Base-by-base conservation (phyloP, 2,888 invertebrate species). In the Sinhomidia bicolor region DNA sequence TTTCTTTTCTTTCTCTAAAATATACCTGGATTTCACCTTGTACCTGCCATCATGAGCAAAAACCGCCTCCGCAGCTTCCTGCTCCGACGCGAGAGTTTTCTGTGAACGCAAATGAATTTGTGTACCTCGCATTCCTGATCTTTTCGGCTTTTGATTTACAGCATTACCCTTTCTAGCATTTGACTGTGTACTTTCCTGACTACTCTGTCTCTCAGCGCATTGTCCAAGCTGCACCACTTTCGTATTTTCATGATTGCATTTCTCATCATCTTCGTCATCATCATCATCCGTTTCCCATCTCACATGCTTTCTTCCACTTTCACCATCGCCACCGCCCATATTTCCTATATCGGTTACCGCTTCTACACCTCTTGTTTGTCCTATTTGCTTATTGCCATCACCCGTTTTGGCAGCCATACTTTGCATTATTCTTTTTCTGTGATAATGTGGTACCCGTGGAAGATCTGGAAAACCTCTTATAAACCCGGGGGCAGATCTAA, bases 401-500 rank as follows among this genome's bases (percentile, higher is more conserved):
- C 60, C 51, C 14, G 20, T 54, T 32, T 9, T 60, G 6, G 54
- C 54, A 32, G 32, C 54, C 54, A 57, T 57, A 17, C 32, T 78
- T 12, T 36, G 41, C 57, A 74, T 60, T 14, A 32, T 78, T 36
- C 57, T 29, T 32, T 57, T 78, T 57, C 36, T 74, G n/a, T 51
- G 71, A 36, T 68, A 68, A 47, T 65, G 51, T 32, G 65, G 29
- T 7, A 47, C 44, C 4, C 17, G 47, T 17, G 84, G 76, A 41
- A 65, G 80, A n/a, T 68, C 68, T 0, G 81, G 26, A 76, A 36
- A 10, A 20, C 87, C 80, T 26, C 89, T 78, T 1, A 89, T 23
- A 83, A 86, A 89, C 7, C 89, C 89, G 10, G 85, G 85, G 12
- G 78, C 85, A 60, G 89, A 83, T 60, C 79, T 84, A 0, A 85